phyloP scores from a whole-genome alignment of 2,797 vertebrate genomes.

The Poecilia gillii region DNA sequence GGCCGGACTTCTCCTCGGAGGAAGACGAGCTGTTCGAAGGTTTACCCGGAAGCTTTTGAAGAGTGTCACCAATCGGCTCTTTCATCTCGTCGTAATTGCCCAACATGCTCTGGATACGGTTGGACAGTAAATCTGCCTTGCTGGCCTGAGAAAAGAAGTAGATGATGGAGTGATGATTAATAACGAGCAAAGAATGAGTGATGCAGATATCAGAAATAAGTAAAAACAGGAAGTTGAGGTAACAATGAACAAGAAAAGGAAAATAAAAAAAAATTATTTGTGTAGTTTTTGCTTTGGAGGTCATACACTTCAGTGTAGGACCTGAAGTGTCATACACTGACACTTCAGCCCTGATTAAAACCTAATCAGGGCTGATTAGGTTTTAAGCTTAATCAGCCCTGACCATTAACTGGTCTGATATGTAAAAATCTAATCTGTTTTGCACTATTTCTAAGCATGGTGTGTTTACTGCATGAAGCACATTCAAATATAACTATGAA shows the following conservation, averaged over 20 bases:
- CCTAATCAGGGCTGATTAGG: no score
- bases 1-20: constrained; percentile 89
- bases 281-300: background rate
- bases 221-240: background rate
- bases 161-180: background rate
- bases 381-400: background rate
- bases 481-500: background rate
- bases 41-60: constrained; percentile 91
- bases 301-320: background rate
- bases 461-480: background rate
- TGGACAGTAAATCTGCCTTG: constrained; percentile 98
- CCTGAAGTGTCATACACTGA: no score
- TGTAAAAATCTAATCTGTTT: background rate
- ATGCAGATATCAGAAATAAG: background rate
- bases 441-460: background rate
- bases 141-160: constrained; percentile 85
- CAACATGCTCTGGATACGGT: constrained; percentile 99
- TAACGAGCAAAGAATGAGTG: background rate
- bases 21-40: constrained; percentile 86
- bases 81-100: constrained; percentile 99
- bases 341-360: no score
- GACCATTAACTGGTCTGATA: background rate
- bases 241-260: background rate
- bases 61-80: constrained; percentile 92
- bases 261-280: background rate